These are phyloP conservation scores for Clarias platycephalus DNA, from an alignment of 2,797 vertebrate genomes.

Conservation along the genomic window DNA sequence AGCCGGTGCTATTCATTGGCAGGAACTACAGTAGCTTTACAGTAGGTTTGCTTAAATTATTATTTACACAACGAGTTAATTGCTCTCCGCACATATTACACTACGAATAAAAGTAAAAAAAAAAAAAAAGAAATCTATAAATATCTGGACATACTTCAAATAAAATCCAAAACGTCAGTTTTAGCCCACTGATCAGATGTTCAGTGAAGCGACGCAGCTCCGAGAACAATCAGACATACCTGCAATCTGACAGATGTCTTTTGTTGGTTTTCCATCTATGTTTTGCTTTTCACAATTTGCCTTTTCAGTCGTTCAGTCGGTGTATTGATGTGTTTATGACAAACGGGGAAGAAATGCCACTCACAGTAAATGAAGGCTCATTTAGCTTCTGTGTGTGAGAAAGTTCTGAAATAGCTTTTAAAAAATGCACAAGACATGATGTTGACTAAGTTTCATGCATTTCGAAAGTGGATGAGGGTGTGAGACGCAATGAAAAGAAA, in stretches of 20 bases:
- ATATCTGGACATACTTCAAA: background rate
- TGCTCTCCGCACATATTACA: conserved; percentile 3
- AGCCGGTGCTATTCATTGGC: conserved; percentile 51
- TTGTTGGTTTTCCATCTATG: background rate
- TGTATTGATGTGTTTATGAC: background rate
- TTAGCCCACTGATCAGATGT: background rate
- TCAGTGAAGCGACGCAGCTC: background rate
- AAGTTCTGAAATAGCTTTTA: background rate
- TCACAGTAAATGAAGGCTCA: background rate
- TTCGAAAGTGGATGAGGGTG: background rate
- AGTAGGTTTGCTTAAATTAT: conserved; percentile 37
- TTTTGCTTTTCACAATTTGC: background rate
- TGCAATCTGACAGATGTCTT: background rate
- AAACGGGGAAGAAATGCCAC: background rate
- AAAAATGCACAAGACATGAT: background rate
- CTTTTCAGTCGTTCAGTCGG: background rate
- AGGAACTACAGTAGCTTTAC: conserved; percentile 39
- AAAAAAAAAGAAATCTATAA: background rate
- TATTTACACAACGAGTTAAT: conserved; percentile 22
- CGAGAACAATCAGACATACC: background rate
- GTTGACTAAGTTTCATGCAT: background rate
- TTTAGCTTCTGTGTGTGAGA: background rate
- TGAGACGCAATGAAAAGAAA: background rate
- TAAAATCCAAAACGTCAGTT: background rate
- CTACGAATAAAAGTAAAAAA: background rate